phyloP scores from a whole-genome alignment of 92 coral and sea anemone genomes.

The Chrysogorgia sp. region DNA sequence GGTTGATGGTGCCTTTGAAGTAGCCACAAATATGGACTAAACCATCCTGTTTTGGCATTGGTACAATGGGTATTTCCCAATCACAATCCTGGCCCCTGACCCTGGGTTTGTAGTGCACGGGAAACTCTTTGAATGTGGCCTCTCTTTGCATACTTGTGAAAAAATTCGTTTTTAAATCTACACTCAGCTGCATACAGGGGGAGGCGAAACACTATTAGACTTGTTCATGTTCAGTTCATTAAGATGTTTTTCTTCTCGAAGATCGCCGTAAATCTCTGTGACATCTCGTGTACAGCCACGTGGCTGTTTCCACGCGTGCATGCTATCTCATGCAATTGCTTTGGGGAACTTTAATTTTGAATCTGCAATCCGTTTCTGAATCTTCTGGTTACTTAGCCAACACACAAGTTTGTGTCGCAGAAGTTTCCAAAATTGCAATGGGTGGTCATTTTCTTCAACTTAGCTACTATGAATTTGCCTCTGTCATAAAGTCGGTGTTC shows the following conservation, averaged over 20 bases:
- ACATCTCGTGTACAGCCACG: too few relatives aligned
- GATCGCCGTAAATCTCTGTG: too few relatives aligned
- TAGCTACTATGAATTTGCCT: too few relatives aligned
- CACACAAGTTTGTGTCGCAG: neutral
- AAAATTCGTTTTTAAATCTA: too few relatives aligned
- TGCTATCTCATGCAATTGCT: neutral
- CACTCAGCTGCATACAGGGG: too few relatives aligned
- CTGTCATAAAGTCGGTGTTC: too few relatives aligned
- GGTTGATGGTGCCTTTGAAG: constrained; percentile 38
- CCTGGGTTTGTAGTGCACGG: too few relatives aligned
- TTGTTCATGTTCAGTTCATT: too few relatives aligned
- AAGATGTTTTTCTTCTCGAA: too few relatives aligned
- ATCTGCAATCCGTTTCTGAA: constrained; percentile 16
- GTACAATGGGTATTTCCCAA: constrained; percentile 46
- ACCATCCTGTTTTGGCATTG: constrained; percentile 28
- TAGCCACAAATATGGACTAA: constrained; percentile 31
- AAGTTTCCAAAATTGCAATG: neutral
- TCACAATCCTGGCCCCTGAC: constrained; percentile 2
- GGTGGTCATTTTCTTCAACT: neutral
- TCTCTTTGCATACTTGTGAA: too few relatives aligned
- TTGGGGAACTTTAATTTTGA: neutral
- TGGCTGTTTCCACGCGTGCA: neutral
- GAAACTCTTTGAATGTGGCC: too few relatives aligned
- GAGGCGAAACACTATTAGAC: too few relatives aligned
- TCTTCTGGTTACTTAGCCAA: neutral